phyloP scores from a whole-genome alignment of 1,140 invertebrate genomes.

The Drosophila parvula region DNA sequence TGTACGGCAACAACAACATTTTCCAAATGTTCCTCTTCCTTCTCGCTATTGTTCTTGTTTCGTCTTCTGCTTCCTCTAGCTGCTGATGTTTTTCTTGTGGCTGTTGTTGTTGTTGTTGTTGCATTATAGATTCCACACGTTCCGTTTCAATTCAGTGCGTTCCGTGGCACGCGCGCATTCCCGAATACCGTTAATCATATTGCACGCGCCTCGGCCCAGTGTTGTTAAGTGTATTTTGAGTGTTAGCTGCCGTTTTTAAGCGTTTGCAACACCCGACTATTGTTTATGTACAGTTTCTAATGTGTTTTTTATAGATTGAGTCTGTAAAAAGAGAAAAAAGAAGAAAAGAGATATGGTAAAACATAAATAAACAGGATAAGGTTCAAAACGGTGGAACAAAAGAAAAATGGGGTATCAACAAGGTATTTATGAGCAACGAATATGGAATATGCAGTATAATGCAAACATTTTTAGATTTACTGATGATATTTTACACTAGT shows the following conservation, averaged over 20 bases:
- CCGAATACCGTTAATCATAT: conserved; percentile 59
- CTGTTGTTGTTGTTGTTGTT: conserved; percentile 7
- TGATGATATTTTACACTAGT: not conserved
- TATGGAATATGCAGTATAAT: conserved; percentile 10
- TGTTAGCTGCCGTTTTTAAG: conserved; percentile 6
- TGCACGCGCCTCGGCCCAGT: conserved; percentile 53
- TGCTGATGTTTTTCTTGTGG: conserved; percentile 12
- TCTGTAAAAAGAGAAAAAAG: conserved; percentile 68
- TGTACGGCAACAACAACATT: conserved; percentile 73
- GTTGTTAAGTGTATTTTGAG: conserved; percentile 38
- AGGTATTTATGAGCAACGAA: not conserved
- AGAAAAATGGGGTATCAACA: not conserved
- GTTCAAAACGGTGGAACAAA: conserved; percentile 15
- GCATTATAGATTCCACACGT: conserved; percentile 50
- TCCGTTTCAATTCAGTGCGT: conserved; percentile 57
- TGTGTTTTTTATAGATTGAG: conserved; percentile 43
- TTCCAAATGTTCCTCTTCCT: conserved; percentile 24
- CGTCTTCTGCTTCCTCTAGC: conserved; percentile 4
- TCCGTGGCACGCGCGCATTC: conserved; percentile 53
- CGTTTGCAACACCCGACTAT: conserved; percentile 18
- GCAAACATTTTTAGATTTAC: not conserved
- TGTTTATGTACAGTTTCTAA: conserved; percentile 21
- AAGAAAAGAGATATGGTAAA: conserved; percentile 70
- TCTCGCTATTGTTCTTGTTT: conserved; percentile 23
- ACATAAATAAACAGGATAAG: conserved; percentile 65